Evolutionary conservation across 2,113 vertebrate species (phyloP).

Genomic region (Marmota monax): DNA sequence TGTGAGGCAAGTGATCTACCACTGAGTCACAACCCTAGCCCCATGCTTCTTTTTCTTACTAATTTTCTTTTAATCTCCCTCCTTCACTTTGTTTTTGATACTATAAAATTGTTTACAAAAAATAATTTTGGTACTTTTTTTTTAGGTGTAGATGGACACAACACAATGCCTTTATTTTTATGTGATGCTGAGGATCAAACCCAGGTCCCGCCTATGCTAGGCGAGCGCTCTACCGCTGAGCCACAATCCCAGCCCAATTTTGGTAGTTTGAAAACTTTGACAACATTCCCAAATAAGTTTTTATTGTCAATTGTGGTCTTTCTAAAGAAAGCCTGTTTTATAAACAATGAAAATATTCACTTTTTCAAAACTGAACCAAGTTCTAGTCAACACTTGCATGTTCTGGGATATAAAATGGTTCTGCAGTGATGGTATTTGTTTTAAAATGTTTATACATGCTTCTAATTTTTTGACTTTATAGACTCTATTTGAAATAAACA

Average conservation of each 20-base stretch:
- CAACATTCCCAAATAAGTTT: slow-evolving; percentile 18
- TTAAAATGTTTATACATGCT: neutral
- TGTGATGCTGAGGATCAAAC: no score
- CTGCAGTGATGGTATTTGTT: neutral
- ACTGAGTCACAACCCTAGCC: no score
- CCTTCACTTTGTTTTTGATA: neutral
- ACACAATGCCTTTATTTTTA: no score
- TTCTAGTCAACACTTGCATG: neutral
- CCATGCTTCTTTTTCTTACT: neutral
- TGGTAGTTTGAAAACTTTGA: neutral
- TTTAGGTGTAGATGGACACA: no score
- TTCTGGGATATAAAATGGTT: neutral
- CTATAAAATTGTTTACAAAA: neutral
- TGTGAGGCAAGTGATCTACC: no score
- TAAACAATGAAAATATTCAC: slow-evolving; percentile 27
- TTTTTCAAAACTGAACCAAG: slow-evolving; percentile 19
- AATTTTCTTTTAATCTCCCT: neutral
- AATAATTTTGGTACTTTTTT: neutral
- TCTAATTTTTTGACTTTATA: slow-evolving; percentile 79
- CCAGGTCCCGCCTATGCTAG: no score
- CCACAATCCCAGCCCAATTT: neutral
- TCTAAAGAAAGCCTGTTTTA: neutral
- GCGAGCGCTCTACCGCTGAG: no score
- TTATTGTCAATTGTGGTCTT: neutral
- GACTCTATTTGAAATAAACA: slow-evolving; percentile 89